Evolutionary conservation across 1,140 invertebrate genomes (phyloP).

Genomic region (Micrasema longulum): DNA sequence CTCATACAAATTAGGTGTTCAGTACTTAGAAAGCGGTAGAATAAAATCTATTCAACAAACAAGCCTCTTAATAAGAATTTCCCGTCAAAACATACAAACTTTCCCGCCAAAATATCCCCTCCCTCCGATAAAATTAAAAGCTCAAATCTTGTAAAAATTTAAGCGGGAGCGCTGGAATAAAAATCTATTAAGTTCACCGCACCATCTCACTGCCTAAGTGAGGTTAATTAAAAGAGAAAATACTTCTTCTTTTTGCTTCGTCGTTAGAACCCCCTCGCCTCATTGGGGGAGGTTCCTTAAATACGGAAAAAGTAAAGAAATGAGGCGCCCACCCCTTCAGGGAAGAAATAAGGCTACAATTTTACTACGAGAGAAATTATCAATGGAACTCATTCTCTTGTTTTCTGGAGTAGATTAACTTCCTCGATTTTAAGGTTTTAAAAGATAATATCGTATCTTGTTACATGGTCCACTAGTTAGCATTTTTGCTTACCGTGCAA

Average conservation of each 20-base stretch:
- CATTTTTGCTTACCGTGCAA: too few relatives aligned
- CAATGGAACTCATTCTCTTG: slow-evolving; percentile 48
- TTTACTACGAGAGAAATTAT: slow-evolving; percentile 53
- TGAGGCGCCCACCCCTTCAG: slow-evolving; percentile 4
- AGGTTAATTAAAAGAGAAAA: slow-evolving; percentile 56
- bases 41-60: too few relatives aligned
- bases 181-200: slow-evolving; percentile 55
- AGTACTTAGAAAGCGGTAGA: too few relatives aligned
- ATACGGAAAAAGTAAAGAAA: neutral
- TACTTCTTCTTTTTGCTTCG: slow-evolving; percentile 53
- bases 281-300: too few relatives aligned
- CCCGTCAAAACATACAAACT: slow-evolving; percentile 35
- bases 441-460: too few relatives aligned
- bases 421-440: too few relatives aligned
- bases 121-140: slow-evolving; percentile 49
- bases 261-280: slow-evolving; percentile 37
- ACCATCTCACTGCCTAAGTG: slow-evolving; percentile 52
- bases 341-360: slow-evolving; percentile 38
- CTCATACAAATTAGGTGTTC: too few relatives aligned
- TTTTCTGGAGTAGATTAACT: neutral
- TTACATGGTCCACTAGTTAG: too few relatives aligned
- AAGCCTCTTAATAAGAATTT: slow-evolving; percentile 6
- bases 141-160: slow-evolving; percentile 53
- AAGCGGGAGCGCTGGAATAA: slow-evolving; percentile 50
- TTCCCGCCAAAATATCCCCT: slow-evolving; percentile 33